Conservation (phyloP, 2,113 vertebrate species). For the Labeo rohita region DNA sequence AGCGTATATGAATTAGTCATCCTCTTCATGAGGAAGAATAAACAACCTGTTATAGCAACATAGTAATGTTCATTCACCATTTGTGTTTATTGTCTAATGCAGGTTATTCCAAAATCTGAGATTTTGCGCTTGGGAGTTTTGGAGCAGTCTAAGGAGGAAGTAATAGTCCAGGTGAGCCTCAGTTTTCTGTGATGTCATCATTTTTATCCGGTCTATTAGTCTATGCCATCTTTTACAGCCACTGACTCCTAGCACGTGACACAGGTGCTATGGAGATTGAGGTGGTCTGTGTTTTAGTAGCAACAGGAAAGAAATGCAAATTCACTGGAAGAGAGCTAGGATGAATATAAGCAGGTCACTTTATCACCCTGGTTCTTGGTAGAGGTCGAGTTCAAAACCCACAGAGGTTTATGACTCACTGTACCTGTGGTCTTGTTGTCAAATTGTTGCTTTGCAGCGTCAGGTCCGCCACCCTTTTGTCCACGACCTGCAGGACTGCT, state of each 20-base stretch:
- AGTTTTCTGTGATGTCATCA: not conserved
- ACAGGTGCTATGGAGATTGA: not conserved
- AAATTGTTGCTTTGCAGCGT: constrained; percentile 82
- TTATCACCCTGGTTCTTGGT: not conserved
- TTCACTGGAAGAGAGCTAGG: not conserved
- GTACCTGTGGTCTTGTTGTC: constrained; percentile 51
- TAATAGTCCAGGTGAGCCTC: constrained; percentile 87
- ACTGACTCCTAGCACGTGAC: not conserved
- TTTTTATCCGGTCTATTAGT: not conserved
- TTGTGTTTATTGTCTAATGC: not conserved
- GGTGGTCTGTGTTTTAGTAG: not conserved
- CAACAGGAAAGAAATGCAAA: not conserved
- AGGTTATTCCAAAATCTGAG: constrained; percentile 91
- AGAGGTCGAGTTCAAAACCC: not conserved
- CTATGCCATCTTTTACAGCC: not conserved
- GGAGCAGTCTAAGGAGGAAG: constrained; percentile 93
- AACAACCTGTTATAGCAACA: not conserved
- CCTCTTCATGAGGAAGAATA: not conserved
- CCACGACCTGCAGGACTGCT: constrained; percentile 91
- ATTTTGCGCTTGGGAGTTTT: constrained; percentile 86
- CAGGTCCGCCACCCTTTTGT: constrained; percentile 93
- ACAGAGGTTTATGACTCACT: constrained; percentile 3
- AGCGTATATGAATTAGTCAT: not conserved
- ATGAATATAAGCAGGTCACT: constrained; percentile 3
- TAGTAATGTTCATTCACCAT: not conserved